phyloP scores from a whole-genome alignment of 2,888 invertebrate species.

The Acleris literana region DNA sequence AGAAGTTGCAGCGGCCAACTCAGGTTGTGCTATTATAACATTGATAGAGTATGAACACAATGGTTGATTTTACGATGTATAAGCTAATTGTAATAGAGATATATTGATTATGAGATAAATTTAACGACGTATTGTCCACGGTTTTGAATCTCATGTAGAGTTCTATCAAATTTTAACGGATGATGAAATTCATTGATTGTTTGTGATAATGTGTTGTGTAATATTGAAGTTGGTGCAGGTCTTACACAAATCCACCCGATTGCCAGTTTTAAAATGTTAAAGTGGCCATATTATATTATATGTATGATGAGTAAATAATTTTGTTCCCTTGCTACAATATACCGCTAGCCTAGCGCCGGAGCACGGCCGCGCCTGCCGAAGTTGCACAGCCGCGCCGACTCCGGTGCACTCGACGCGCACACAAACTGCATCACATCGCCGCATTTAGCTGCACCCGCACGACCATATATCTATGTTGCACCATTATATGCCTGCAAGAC shows the following conservation, averaged over 20 bases:
- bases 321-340: conserved; percentile 6
- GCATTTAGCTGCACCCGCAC: conserved; percentile 36
- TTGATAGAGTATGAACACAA: conserved; percentile 40
- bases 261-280: conserved; percentile 30
- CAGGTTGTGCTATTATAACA: conserved; percentile 70
- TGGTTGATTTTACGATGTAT: conserved; percentile 41
- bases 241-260: conserved; percentile 22
- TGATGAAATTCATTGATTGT: conserved; percentile 40
- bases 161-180: conserved; percentile 41
- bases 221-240: conserved; percentile 42
- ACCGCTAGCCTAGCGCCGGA: conserved; percentile 2
- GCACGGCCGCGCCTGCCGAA: neutral
- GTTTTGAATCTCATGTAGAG: conserved; percentile 50
- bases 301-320: conserved; percentile 18
- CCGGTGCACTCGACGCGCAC: neutral
- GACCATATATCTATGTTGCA: conserved; percentile 22
- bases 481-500: conserved; percentile 24
- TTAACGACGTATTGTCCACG: conserved; percentile 40
- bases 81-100: conserved; percentile 37
- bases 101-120: conserved; percentile 31
- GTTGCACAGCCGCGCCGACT: neutral
- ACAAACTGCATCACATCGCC: conserved; percentile 31
- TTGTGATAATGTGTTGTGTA: conserved; percentile 42
- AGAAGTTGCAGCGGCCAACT: conserved; percentile 67
- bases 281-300: conserved; percentile 33